A percentile compares a stretch with the other conserved stretches of the same genome.
These are phyloP conservation scores for Calliphora vomitoria DNA, from an alignment of 2,888 invertebrate genomes.

Conservation along the genomic window DNA sequence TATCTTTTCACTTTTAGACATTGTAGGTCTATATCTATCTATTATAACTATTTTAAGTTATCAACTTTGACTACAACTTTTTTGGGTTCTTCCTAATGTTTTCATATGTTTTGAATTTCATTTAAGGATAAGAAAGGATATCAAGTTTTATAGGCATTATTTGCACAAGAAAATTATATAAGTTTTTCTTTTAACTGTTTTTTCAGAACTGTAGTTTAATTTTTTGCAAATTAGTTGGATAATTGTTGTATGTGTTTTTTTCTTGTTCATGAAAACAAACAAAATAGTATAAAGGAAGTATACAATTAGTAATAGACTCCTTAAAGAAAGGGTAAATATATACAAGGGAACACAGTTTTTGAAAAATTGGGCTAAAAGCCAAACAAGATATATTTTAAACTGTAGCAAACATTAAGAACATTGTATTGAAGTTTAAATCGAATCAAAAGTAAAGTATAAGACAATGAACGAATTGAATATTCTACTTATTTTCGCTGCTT, in stretches of 20 bases:
- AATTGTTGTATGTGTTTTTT: constrained; percentile 36
- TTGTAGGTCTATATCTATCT: too few species aligned
- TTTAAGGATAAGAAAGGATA: constrained; percentile 50
- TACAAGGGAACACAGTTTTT: not conserved
- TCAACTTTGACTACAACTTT: too few species aligned
- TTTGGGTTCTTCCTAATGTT: too few species aligned
- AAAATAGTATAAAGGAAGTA: not conserved
- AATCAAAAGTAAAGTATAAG: too few species aligned
- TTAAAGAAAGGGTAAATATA: not conserved
- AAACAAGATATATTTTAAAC: not conserved
- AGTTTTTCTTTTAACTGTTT: constrained; percentile 44
- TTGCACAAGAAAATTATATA: constrained; percentile 49
- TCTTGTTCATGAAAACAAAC: not conserved
- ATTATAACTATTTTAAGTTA: too few species aligned
- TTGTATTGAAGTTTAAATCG: too few species aligned
- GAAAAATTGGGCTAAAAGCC: not conserved
- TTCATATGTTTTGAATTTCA: not conserved
- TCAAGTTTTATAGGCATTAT: constrained; percentile 33
- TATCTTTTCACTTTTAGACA: too few species aligned
- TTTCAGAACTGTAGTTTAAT: constrained; percentile 58
- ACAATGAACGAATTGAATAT: too few species aligned
- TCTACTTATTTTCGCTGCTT: too few species aligned
- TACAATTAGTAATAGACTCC: constrained; percentile 47
- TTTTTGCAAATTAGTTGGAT: constrained; percentile 67
- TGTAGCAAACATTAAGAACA: too few species aligned